Percentiles rank a stretch among this genome's conserved stretches.
Evolutionary conservation across 1,140 invertebrate species (phyloP).

Genomic region (Drosophila erecta): DNA sequence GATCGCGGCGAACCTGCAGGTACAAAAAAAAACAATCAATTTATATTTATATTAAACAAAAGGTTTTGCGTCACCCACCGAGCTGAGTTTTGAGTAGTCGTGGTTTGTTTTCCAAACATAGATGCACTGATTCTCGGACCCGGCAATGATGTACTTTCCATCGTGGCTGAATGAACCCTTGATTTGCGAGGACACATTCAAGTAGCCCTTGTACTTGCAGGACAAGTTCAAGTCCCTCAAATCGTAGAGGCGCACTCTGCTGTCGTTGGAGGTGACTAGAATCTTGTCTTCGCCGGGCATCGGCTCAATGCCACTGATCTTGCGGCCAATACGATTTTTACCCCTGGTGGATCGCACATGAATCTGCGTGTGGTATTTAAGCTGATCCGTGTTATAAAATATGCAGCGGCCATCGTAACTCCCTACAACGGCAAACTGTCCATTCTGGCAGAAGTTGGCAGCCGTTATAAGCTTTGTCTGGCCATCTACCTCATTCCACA

Average conservation of each 20-base stretch:
- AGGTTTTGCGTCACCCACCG: slow-evolving; percentile 86
- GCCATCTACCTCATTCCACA: slow-evolving; percentile 98
- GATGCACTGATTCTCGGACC: slow-evolving; percentile 98
- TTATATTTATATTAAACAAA: slow-evolving; percentile 3
- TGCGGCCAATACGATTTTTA: slow-evolving; percentile 96
- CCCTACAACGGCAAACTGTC: slow-evolving; percentile 99
- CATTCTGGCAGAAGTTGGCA: slow-evolving; percentile 98
- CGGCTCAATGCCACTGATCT: slow-evolving; percentile 98
- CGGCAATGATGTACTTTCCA: slow-evolving; percentile 98
- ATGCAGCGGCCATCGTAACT: slow-evolving; percentile 99
- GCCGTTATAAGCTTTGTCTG: slow-evolving; percentile 98
- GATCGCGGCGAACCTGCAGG: slow-evolving; percentile 89
- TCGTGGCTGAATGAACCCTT: slow-evolving; percentile 98
- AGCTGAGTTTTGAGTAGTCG: slow-evolving; percentile 97
- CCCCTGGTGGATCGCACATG: slow-evolving; percentile 97
- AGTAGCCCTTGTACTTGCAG: slow-evolving; percentile 98
- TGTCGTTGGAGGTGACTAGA: slow-evolving; percentile 99
- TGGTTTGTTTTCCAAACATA: slow-evolving; percentile 99
- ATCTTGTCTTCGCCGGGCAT: slow-evolving; percentile 99
- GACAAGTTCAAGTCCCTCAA: slow-evolving; percentile 97
- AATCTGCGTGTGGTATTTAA: slow-evolving; percentile 99
- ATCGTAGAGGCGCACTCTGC: slow-evolving; percentile 97
- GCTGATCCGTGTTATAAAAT: slow-evolving; percentile 98
- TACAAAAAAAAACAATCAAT: not conserved
- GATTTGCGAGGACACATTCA: slow-evolving; percentile 98